phyloP scores from a whole-genome alignment of 2,113 vertebrate species.

The Talpa occidentalis region DNA sequence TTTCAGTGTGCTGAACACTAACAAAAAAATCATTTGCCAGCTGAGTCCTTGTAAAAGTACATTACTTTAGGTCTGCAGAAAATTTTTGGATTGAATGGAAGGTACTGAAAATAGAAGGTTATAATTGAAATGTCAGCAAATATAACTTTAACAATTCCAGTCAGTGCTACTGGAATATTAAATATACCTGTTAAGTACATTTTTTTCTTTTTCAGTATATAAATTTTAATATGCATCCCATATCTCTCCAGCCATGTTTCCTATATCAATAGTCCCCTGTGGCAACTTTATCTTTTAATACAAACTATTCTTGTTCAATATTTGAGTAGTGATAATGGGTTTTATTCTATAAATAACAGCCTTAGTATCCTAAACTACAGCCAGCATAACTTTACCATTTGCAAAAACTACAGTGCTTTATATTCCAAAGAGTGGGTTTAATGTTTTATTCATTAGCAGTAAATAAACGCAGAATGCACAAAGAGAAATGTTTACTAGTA shows the following conservation, averaged over 20 bases:
- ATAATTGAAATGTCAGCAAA: slow-evolving; percentile 82
- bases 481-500: slow-evolving; percentile 19
- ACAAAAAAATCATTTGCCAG: slow-evolving; percentile 17
- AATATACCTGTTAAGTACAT: slow-evolving; percentile 74
- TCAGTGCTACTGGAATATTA: slow-evolving; percentile 73
- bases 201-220: slow-evolving; percentile 71
- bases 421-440: slow-evolving; percentile 71
- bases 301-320: slow-evolving; percentile 78
- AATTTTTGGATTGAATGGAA: slow-evolving; percentile 62
- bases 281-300: slow-evolving; percentile 78
- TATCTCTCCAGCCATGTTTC: slow-evolving; percentile 73
- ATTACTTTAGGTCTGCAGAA: slow-evolving; percentile 53
- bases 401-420: slow-evolving; percentile 63
- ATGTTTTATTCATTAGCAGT: slow-evolving; percentile 79
- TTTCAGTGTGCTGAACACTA: slow-evolving; percentile 41
- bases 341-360: slow-evolving; percentile 77
- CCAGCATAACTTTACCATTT: slow-evolving; percentile 69
- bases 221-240: slow-evolving; percentile 75
- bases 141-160: slow-evolving; percentile 74
- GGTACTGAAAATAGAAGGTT: slow-evolving; percentile 77
- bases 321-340: slow-evolving; percentile 80
- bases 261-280: slow-evolving; percentile 75
- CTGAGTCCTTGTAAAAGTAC: slow-evolving; percentile 60
- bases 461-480: slow-evolving; percentile 44
- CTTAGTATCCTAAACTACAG: slow-evolving; percentile 66